These are phyloP conservation scores for Ahaetulla prasina DNA, from an alignment of 2,113 vertebrate species.

Conservation along the genomic window DNA sequence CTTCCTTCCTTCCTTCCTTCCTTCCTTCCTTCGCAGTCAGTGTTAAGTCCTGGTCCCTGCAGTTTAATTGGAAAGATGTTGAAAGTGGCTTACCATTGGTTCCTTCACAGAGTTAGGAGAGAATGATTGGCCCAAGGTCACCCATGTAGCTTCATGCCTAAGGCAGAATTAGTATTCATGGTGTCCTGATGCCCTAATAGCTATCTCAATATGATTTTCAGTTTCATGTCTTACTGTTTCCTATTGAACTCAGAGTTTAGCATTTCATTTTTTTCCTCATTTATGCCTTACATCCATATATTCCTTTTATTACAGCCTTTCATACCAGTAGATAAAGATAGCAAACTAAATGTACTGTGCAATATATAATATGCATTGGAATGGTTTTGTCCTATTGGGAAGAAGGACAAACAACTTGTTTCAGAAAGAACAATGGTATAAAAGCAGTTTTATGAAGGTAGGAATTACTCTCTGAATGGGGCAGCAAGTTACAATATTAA, in stretches of 20 bases:
- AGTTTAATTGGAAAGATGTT: neutral
- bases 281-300: neutral
- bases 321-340: neutral
- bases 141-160: neutral
- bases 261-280: neutral
- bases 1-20: too few relatives aligned
- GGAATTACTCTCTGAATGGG: neutral
- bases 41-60: neutral
- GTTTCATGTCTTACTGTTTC: neutral
- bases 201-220: neutral
- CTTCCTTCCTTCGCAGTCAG: neutral
- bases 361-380: neutral
- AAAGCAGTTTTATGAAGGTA: neutral
- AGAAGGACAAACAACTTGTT: neutral
- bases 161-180: neutral
- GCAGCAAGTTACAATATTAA: neutral
- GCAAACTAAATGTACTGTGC: neutral
- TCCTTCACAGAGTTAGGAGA: neutral
- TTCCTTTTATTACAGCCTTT: neutral
- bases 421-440: neutral
- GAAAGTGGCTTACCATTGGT: neutral
- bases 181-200: neutral
- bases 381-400: neutral
- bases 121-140: neutral
- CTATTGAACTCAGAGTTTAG: neutral